Percentiles rank a stretch among this genome's conserved stretches.
Evolutionary conservation across 2,888 invertebrate species (phyloP).

Genomic region (Clostera curtula): DNA sequence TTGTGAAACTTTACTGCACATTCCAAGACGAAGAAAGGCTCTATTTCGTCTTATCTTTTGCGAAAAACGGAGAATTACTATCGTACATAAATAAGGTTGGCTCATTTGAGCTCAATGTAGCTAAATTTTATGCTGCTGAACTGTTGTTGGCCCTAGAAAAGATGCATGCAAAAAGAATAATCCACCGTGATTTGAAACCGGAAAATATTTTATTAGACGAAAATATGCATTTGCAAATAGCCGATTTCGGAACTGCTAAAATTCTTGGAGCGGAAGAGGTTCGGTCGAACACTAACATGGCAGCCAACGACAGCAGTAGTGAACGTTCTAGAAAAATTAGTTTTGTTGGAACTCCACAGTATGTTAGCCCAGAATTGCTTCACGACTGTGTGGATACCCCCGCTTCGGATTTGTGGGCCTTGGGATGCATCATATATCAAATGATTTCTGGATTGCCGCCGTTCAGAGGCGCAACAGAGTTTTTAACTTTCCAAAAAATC

Average conservation of each 20-base stretch:
- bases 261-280: constrained; percentile 75
- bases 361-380: constrained; percentile 97
- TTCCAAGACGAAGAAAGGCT: constrained; percentile 95
- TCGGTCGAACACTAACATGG: constrained; percentile 27
- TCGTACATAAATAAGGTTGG: constrained; percentile 93
- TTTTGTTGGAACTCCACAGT: constrained; percentile 99
- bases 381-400: constrained; percentile 84
- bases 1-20: constrained; percentile 95
- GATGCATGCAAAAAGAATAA: constrained; percentile 89
- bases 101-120: constrained; percentile 90
- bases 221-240: constrained; percentile 96
- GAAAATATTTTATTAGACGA: constrained; percentile 97
- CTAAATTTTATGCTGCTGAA: constrained; percentile 96
- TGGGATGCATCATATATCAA: constrained; percentile 97
- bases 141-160: constrained; percentile 93
- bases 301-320: constrained; percentile 50
- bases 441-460: constrained; percentile 96
- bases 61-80: constrained; percentile 95
- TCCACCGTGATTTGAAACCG: constrained; percentile 98
- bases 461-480: constrained; percentile 94
- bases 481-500: constrained; percentile 97
- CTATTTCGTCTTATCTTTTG: constrained; percentile 96
- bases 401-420: constrained; percentile 96
- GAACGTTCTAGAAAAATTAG: constrained; percentile 81
- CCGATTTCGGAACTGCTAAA: constrained; percentile 98